phyloP scores from a whole-genome alignment of 1,140 invertebrate genomes.

The Aporrectodea caliginosa region DNA sequence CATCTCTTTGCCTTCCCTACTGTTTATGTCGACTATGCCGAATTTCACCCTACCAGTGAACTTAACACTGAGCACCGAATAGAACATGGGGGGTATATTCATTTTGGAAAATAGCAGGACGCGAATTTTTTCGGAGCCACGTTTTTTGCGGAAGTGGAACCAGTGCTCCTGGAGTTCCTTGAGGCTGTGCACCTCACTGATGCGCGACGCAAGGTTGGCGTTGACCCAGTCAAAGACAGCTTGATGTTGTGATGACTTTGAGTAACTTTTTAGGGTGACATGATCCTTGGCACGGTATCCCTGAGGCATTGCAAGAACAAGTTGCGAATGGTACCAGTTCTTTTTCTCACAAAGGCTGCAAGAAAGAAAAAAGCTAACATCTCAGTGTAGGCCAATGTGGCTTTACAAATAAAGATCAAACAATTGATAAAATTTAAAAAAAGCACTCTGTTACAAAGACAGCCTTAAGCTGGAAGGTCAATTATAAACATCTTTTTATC shows the following conservation, averaged over 20 bases:
- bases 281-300: slow-evolving; percentile 58
- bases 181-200: slow-evolving; percentile 45
- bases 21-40: slow-evolving; percentile 52
- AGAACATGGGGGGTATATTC: slow-evolving; percentile 56
- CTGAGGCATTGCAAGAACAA: slow-evolving; percentile 58
- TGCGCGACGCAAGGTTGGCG: slow-evolving; percentile 54
- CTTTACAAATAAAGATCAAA: too few relatives aligned
- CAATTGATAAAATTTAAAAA: too few relatives aligned
- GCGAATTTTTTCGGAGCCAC: slow-evolving; percentile 23
- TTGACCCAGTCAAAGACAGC: slow-evolving; percentile 57
- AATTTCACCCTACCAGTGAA: slow-evolving; percentile 60
- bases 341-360: slow-evolving; percentile 57
- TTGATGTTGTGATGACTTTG: slow-evolving; percentile 43
- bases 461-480: too few relatives aligned
- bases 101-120: slow-evolving; percentile 56
- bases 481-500: too few relatives aligned
- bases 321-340: slow-evolving; percentile 55
- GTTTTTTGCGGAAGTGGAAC: slow-evolving; percentile 11
- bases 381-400: neutral
- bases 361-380: slow-evolving; percentile 34
- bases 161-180: slow-evolving; percentile 17
- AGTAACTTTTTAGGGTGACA: slow-evolving; percentile 55
- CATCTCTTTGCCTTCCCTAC: slow-evolving; percentile 37
- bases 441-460: too few relatives aligned
- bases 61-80: slow-evolving; percentile 60